Evolutionary conservation across 2,797 vertebrate species (phyloP).

Genomic region (Spatula versicolor): DNA sequence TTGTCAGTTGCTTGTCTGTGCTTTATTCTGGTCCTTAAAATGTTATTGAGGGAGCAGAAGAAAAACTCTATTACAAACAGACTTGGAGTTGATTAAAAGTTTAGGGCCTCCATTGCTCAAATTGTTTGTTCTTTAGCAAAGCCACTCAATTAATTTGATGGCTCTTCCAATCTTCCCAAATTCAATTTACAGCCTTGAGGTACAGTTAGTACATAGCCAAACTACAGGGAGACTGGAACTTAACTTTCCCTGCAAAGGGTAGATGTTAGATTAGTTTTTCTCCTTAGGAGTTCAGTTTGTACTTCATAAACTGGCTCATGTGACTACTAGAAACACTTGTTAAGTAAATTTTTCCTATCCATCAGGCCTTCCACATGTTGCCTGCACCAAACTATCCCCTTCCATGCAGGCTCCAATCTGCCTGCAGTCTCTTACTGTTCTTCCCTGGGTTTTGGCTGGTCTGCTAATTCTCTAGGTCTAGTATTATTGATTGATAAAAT

Average conservation of each 20-base stretch:
- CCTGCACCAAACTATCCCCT: not conserved
- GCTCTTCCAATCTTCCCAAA: not conserved
- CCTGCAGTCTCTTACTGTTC: not conserved
- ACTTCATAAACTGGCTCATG: not conserved
- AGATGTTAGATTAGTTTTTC: not conserved
- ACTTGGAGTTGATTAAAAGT: not conserved
- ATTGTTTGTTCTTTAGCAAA: not conserved
- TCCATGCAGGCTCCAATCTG: not conserved
- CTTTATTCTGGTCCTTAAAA: not conserved
- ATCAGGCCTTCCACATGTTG: not conserved
- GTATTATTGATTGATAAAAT: not conserved
- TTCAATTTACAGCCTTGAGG: not conserved
- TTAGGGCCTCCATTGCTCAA: not conserved
- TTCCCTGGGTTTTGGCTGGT: not conserved
- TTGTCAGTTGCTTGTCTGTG: not conserved
- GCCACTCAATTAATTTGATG: not conserved
- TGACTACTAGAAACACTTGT: not conserved
- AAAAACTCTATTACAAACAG: not conserved
- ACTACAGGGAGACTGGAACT: not conserved
- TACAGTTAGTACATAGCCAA: not conserved
- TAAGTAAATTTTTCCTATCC: not conserved
- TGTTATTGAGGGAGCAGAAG: not conserved
- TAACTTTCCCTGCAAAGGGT: not conserved
- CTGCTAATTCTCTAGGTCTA: not conserved
- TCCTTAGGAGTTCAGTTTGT: not conserved